Percentiles rank a stretch among this genome's conserved stretches.
Evolutionary conservation across 2,888 invertebrate species (phyloP).

Genomic region (Troides helena): DNA sequence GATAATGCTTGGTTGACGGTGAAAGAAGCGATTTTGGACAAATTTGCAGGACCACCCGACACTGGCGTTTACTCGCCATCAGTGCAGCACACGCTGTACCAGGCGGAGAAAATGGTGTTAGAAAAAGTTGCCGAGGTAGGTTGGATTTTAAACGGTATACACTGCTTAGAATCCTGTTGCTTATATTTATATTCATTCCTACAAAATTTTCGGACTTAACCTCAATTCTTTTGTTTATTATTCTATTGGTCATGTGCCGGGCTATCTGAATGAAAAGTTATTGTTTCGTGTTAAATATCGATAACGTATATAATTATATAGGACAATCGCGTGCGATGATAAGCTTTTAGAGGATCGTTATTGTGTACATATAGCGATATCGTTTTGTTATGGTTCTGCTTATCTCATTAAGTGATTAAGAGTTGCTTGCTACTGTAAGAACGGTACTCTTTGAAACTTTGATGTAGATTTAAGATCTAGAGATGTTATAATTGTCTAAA

Average conservation of each 20-base stretch:
- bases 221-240: constrained; percentile 24
- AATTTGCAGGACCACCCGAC: constrained; percentile 87
- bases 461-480: too few species aligned
- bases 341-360: constrained; percentile 29
- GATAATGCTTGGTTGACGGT: constrained; percentile 85
- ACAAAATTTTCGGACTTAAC: neutral
- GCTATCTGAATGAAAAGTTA: constrained; percentile 37
- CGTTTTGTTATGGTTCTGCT: too few species aligned
- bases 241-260: constrained; percentile 34
- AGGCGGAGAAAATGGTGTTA: constrained; percentile 84
- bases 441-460: too few species aligned
- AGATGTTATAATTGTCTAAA: too few species aligned
- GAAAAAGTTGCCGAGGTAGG: constrained; percentile 85
- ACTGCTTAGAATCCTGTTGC: too few species aligned
- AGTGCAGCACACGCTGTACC: constrained; percentile 88
- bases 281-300: constrained; percentile 32
- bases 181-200: neutral
- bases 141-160: neutral
- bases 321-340: constrained; percentile 38
- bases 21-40: constrained; percentile 84
- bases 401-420: too few species aligned
- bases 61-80: constrained; percentile 87
- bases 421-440: too few species aligned
- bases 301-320: constrained; percentile 32
- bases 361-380: neutral